phyloP scores from a whole-genome alignment of 2,888 invertebrate species.

The Diloba caeruleocephala region DNA sequence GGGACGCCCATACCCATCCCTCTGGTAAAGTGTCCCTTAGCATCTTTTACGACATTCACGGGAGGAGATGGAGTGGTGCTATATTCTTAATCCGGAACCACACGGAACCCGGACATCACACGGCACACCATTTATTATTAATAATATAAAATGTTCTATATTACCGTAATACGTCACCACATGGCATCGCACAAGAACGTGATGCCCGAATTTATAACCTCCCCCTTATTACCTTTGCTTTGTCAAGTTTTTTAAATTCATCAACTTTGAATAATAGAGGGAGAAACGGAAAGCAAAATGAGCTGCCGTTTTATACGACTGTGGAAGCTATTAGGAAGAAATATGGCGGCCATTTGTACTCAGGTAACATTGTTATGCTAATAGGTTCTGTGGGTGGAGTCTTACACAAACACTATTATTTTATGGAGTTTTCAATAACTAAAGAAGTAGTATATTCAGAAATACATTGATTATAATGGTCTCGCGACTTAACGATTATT shows the following conservation, averaged over 20 bases:
- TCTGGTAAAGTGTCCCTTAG: too few relatives aligned
- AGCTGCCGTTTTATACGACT: constrained; percentile 35
- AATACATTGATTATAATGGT: too few relatives aligned
- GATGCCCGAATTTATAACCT: constrained; percentile 31
- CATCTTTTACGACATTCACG: too few relatives aligned
- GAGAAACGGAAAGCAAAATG: constrained; percentile 41
- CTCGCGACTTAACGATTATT: too few relatives aligned
- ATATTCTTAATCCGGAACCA: too few relatives aligned
- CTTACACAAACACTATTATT: constrained; percentile 23
- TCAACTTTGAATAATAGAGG: constrained; percentile 44
- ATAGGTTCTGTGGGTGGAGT: constrained; percentile 13
- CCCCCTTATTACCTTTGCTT: constrained; percentile 36
- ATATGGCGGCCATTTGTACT: constrained; percentile 30
- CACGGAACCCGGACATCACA: too few relatives aligned
- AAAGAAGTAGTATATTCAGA: too few relatives aligned
- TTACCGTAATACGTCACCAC: background rate
- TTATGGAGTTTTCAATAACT: constrained; percentile 4
- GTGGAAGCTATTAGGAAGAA: constrained; percentile 41
- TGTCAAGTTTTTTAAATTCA: constrained; percentile 45
- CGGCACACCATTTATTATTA: too few relatives aligned
- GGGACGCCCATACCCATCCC: too few relatives aligned
- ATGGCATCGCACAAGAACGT: background rate
- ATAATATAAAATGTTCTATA: too few relatives aligned
- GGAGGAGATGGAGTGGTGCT: too few relatives aligned
- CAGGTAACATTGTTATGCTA: constrained; percentile 46